phyloP scores from a whole-genome alignment of 2,797 vertebrate genomes.

The Phataginus tetradactyla region DNA sequence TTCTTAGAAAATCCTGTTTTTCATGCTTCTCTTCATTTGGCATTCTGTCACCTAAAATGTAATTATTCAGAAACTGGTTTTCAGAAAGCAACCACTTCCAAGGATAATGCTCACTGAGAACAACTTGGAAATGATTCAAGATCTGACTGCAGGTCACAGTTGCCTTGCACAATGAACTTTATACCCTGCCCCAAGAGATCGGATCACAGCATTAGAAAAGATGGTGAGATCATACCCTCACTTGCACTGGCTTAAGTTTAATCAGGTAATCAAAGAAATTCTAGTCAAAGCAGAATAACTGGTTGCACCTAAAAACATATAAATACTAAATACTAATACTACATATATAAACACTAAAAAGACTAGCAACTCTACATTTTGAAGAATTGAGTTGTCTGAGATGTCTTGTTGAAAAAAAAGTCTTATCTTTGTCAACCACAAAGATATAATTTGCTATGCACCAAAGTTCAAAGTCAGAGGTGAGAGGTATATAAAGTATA shows the following conservation, averaged over 20 bases:
- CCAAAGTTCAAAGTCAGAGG: constrained; percentile 20
- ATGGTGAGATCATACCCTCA: not conserved
- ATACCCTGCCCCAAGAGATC: not conserved
- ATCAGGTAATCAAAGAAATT: constrained; percentile 38
- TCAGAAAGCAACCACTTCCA: constrained; percentile 62
- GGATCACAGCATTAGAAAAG: not conserved
- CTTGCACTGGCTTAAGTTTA: not conserved
- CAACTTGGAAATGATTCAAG: constrained; percentile 56
- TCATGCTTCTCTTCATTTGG: not conserved
- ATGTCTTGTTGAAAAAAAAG: not conserved
- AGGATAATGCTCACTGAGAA: constrained; percentile 58
- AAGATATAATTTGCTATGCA: constrained; percentile 22
- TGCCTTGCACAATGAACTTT: constrained; percentile 2
- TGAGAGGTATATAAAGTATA: not conserved
- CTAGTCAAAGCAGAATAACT: not conserved
- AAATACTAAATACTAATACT: not conserved
- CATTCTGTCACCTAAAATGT: constrained; percentile 62
- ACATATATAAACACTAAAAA: not conserved
- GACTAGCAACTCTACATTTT: constrained; percentile 38
- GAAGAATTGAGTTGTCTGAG: constrained; percentile 34
- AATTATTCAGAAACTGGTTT: constrained; percentile 69
- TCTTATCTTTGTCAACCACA: not conserved
- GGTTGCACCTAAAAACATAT: constrained; percentile 15
- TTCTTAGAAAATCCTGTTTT: not conserved
- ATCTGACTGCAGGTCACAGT: constrained; percentile 27